These are phyloP conservation scores for Hybognathus amarus DNA, from an alignment of 2,797 vertebrate species.

Conservation along the genomic window DNA sequence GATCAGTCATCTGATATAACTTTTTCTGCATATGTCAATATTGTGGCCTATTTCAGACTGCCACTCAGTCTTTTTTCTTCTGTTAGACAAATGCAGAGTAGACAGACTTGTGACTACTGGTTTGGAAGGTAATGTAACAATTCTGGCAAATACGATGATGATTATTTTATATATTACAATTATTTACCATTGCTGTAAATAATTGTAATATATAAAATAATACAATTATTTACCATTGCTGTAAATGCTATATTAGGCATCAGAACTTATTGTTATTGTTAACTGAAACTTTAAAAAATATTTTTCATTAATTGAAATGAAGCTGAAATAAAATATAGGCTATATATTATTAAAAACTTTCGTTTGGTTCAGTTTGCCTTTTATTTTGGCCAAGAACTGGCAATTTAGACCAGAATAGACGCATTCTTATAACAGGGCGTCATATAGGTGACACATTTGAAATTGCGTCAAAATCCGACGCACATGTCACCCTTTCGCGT, in stretches of 20 bases:
- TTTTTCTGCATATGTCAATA: not conserved
- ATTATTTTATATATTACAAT: not conserved
- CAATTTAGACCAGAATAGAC: too few species aligned
- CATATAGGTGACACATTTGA: too few species aligned
- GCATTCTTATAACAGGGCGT: too few species aligned
- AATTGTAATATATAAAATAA: too few species aligned
- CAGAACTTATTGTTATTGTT: not conserved
- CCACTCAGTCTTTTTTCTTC: not conserved
- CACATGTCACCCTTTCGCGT: too few species aligned
- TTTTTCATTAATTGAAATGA: not conserved
- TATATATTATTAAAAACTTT: not conserved
- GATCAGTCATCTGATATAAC: conserved; percentile 12
- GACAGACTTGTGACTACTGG: not conserved
- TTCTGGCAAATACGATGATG: not conserved
- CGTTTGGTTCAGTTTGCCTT: not conserved
- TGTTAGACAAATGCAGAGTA: not conserved
- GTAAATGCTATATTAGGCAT: not conserved
- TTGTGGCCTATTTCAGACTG: conserved; percentile 25
- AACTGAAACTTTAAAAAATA: not conserved
- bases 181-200: not conserved
- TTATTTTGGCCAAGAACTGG: not conserved
- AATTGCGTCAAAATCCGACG: too few species aligned
- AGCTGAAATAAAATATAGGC: too few species aligned
- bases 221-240: not conserved
- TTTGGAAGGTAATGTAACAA: not conserved